phyloP scores from a whole-genome alignment of 2,113 vertebrate genomes.

The Elanus axillaris region DNA sequence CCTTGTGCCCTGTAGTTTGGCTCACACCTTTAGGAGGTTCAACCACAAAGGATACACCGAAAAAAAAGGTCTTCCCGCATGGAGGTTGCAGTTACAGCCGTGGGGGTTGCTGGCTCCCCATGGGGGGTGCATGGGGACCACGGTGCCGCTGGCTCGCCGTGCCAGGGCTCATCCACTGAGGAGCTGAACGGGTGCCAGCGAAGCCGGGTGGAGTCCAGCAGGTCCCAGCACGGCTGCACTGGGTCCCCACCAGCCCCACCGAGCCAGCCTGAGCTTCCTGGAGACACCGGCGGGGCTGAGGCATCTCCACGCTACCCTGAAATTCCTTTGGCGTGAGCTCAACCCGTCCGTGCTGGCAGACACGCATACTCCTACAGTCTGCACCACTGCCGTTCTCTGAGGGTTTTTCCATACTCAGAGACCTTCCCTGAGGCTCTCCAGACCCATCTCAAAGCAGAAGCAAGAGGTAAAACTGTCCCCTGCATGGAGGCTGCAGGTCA shows the following conservation, averaged over 20 bases:
- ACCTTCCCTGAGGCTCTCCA: background rate
- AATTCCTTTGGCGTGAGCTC: background rate
- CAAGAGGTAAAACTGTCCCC: background rate
- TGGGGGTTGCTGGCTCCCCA: background rate
- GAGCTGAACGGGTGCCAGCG: background rate
- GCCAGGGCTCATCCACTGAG: background rate
- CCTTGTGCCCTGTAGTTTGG: background rate
- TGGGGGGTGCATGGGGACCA: rapidly evolving
- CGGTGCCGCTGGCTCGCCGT: background rate
- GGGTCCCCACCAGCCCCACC: background rate
- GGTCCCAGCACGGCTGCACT: background rate
- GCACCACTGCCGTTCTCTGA: rapidly evolving
- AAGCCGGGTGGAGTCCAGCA: background rate
- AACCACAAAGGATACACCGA: background rate
- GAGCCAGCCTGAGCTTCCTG: background rate
- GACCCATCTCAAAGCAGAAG: background rate
- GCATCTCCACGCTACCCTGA: background rate
- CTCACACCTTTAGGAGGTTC: background rate
- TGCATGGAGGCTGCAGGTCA: background rate
- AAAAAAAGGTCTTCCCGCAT: rapidly evolving
- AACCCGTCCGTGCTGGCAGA: background rate
- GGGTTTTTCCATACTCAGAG: background rate
- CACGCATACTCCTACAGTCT: background rate
- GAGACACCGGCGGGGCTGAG: background rate
- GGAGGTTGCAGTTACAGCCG: background rate